Evolutionary conservation across 2,797 vertebrate species (phyloP), one percentile per base, ranked within the genome.

Genomic region (Rhincodon typus): DNA sequence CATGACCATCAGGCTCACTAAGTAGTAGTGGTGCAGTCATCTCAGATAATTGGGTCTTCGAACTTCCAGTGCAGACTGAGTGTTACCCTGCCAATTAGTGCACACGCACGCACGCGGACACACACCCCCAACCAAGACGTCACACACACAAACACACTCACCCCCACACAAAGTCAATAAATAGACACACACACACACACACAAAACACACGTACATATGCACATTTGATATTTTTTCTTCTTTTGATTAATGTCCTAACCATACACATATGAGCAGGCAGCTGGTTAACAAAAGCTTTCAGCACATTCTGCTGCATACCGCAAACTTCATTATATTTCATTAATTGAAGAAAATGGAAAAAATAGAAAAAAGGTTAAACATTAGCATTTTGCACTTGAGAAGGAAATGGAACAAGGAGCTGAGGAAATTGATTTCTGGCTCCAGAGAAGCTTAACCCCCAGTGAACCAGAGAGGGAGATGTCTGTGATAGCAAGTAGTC

Each of bases 291-390:
- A 95, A 95, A 95, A 95, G 69, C 70, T 77, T 57, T 95, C 94
- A 34, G 70, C 70, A 34, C 70, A 74, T 95, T 50, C 94, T 53
- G 70, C 94, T 74, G 70, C 94, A 50, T 46, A 77, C 70, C 77
- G 94, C 94, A 95, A 95, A 53, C 94, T 95, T 95, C 94, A 95
- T 95, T 95, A 95, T 95, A 77, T 95, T 95, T 95, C 69, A 57
- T 95, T 95, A 95, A 95, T 95, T 95, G 94, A 95, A 95, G 94
- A 95, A 95, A 95, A 95, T 95, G 94, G 94, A 95, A 77, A 94
- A 95, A 53, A 69, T 17, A 77, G 72, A 95, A 94, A 95, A 94
- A 95, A 95, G 94, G 94, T 95, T 95, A 95, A 95, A 95, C 94
- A 95, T 95, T 95, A 74, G 94, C 94, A 95, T 95, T 77, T 95